Percentiles rank a stretch among this genome's conserved stretches.
Evolutionary conservation across 1,140 invertebrate species (phyloP).

Genomic region (Dendrolimus punctatus): DNA sequence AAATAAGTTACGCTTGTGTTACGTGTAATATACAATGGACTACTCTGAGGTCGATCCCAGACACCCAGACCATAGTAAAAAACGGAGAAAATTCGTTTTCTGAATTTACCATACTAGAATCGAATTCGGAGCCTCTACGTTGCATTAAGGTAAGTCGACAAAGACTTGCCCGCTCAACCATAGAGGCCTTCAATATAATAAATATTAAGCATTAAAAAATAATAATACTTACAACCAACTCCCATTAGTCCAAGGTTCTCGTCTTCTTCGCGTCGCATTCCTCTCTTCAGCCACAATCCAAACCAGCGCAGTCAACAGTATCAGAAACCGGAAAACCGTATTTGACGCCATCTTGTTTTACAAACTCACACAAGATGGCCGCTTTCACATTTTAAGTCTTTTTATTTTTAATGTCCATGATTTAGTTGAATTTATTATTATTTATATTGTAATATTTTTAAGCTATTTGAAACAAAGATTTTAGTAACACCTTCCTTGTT

Average conservation of each 20-base stretch:
- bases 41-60: too few species aligned
- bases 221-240: conserved; percentile 63
- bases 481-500: too few species aligned
- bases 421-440: not conserved
- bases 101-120: too few species aligned
- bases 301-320: conserved; percentile 38
- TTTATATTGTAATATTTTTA: conserved; percentile 1
- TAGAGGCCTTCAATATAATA: too few species aligned
- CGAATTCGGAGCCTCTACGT: too few species aligned
- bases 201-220: not conserved
- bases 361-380: conserved; percentile 19
- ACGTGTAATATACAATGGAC: too few species aligned
- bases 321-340: conserved; percentile 39
- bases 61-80: too few species aligned
- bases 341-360: conserved; percentile 38
- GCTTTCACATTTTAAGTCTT: conserved; percentile 20
- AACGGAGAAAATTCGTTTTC: too few species aligned
- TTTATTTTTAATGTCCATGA: not conserved
- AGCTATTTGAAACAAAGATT: not conserved
- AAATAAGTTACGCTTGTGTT: too few species aligned
- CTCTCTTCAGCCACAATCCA: conserved; percentile 34
- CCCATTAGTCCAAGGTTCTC: conserved; percentile 53
- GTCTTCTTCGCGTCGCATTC: conserved; percentile 23
- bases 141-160: too few species aligned
- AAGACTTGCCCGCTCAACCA: too few species aligned